Conservation (phyloP, 2,888 invertebrate genomes). For the Sesia bembeciformis region DNA sequence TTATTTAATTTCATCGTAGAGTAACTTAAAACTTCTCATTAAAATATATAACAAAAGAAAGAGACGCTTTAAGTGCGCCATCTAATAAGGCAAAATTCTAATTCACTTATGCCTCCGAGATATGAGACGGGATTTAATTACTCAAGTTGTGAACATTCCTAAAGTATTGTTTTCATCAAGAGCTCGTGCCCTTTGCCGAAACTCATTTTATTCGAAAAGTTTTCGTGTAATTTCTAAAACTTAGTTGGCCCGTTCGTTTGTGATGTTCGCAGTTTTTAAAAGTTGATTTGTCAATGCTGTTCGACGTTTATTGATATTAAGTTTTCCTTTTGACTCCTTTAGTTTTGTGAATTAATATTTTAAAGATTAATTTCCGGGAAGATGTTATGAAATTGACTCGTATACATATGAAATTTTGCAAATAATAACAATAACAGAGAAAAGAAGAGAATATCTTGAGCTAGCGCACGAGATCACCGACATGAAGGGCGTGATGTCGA, state of each 20-base stretch:
- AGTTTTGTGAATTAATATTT: no score
- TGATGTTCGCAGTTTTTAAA: neutral
- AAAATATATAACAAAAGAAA: no score
- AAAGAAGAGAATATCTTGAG: no score
- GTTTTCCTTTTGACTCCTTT: neutral
- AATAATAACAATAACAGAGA: no score
- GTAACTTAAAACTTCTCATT: no score
- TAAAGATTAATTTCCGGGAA: no score
- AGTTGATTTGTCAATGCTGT: neutral
- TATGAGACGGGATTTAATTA: conserved; percentile 46
- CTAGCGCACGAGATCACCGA: no score
- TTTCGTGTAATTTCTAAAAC: conserved; percentile 55
- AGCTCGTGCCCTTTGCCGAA: conserved; percentile 38
- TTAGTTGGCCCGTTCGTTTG: conserved; percentile 46
- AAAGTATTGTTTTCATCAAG: conserved; percentile 69
- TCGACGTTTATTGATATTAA: neutral
- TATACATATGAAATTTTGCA: no score
- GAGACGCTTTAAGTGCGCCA: no score
- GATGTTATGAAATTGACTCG: no score
- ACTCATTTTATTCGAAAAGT: conserved; percentile 66
- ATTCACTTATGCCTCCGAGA: neutral
- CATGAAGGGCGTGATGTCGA: no score
- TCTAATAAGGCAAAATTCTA: neutral
- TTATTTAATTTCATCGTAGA: no score
- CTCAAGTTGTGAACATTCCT: conserved; percentile 39